Conservation (phyloP, 2,113 vertebrate genomes). For the Empidonax alnorum region DNA sequence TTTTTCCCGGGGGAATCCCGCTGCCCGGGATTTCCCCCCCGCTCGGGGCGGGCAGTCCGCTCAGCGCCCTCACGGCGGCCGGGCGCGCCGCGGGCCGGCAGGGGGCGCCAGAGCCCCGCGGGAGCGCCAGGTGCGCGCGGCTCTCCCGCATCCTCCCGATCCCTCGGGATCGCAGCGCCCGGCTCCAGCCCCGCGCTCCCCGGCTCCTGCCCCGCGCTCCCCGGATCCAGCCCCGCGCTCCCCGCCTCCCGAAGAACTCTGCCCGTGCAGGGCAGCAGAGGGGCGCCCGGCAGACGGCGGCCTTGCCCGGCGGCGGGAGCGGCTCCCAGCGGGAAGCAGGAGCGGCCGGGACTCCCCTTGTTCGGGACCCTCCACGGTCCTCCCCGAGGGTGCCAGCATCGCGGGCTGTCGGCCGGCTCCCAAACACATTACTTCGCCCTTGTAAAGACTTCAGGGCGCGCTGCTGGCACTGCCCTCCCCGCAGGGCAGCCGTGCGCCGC, state of each 20-base stretch:
- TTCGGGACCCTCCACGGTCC: background rate
- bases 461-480: accelerated
- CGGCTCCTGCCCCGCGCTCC: no score
- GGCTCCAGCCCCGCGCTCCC: no score
- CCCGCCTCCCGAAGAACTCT: accelerated
- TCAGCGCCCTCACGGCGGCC: background rate
- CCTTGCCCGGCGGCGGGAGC: background rate
- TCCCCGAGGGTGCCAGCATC: background rate
- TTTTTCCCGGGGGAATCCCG: accelerated
- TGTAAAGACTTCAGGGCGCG: background rate
- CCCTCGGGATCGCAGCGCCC: no score
- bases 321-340: background rate
- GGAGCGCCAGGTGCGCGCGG: background rate
- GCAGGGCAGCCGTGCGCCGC: background rate
- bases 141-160: accelerated
- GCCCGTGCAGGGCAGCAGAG: background rate
- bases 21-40: background rate
- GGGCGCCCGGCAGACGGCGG: conserved; percentile 56
- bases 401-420: background rate
- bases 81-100: background rate
- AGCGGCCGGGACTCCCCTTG: background rate
- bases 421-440: background rate
- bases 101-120: conserved; percentile 10
- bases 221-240: no score
- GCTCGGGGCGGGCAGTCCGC: background rate